phyloP scores from a whole-genome alignment of 2,113 vertebrate species.

The Chlorodrepanis virens region DNA sequence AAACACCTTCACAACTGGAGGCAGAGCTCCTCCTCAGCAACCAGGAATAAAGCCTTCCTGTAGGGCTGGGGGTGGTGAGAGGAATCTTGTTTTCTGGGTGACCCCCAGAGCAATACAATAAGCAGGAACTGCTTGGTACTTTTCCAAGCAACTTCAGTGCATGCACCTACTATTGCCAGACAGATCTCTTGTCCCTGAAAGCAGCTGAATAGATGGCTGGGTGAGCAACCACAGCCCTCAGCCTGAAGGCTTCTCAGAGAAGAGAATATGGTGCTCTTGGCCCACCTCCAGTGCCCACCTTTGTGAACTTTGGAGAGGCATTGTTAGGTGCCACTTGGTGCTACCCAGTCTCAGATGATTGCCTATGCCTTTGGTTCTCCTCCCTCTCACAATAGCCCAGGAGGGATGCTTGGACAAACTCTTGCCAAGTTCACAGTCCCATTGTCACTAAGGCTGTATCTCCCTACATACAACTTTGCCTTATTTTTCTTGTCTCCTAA shows the following conservation, averaged over 20 bases:
- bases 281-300: neutral
- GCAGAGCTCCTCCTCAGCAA: neutral
- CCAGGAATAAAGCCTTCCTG: neutral
- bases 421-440: neutral
- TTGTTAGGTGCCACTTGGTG: neutral
- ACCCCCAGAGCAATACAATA: neutral
- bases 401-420: neutral
- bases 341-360: neutral
- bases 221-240: neutral
- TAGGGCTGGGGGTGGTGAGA: neutral
- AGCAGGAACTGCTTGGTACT: neutral
- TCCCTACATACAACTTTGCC: neutral
- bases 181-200: neutral
- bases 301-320: neutral
- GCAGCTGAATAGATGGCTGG: neutral
- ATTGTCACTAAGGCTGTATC: neutral
- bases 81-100: neutral
- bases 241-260: neutral
- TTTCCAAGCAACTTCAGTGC: neutral
- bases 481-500: neutral
- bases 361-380: neutral
- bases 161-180: neutral
- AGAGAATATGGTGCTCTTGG: neutral
- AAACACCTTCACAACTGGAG: neutral
- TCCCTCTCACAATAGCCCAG: neutral